phyloP scores from a whole-genome alignment of 2,797 vertebrate species.

The Notolepis coatsorum region DNA sequence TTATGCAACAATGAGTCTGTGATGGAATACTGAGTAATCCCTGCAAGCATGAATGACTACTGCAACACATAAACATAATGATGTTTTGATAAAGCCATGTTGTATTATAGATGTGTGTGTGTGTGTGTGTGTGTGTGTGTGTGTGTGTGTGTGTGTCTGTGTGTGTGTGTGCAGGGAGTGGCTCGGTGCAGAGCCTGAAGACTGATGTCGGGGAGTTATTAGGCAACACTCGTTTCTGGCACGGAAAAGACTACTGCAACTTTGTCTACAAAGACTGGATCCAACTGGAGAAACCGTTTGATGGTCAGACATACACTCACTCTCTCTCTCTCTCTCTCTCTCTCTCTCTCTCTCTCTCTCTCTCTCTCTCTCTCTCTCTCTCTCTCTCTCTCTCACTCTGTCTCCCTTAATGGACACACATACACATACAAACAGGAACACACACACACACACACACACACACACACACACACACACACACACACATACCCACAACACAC shows the following conservation, averaged over 20 bases:
- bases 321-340: background rate
- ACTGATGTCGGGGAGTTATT: conserved; percentile 90
- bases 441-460: background rate
- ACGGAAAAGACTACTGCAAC: conserved; percentile 98
- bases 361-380: too few relatives aligned
- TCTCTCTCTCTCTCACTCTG: too few relatives aligned
- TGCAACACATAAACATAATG: too few relatives aligned
- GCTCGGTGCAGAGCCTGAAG: conserved; percentile 88
- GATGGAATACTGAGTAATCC: too few relatives aligned
- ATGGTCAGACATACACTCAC: conserved; percentile 80
- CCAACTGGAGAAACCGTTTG: conserved; percentile 97
- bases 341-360: too few relatives aligned
- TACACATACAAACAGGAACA: background rate
- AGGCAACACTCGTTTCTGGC: conserved; percentile 97
- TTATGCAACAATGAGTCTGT: too few relatives aligned
- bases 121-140: conserved; percentile 10
- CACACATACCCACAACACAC: too few relatives aligned
- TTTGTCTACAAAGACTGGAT: conserved; percentile 98
- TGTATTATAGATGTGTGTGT: background rate
- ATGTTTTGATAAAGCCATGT: too few relatives aligned
- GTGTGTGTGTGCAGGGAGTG: conserved; percentile 76
- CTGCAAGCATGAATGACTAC: too few relatives aligned
- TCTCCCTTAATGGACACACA: background rate
- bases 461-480: background rate
- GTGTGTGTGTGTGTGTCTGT: conserved; percentile 9